Base-by-base conservation (phyloP, 1,140 invertebrate species). In the Idris sp. region DNA sequence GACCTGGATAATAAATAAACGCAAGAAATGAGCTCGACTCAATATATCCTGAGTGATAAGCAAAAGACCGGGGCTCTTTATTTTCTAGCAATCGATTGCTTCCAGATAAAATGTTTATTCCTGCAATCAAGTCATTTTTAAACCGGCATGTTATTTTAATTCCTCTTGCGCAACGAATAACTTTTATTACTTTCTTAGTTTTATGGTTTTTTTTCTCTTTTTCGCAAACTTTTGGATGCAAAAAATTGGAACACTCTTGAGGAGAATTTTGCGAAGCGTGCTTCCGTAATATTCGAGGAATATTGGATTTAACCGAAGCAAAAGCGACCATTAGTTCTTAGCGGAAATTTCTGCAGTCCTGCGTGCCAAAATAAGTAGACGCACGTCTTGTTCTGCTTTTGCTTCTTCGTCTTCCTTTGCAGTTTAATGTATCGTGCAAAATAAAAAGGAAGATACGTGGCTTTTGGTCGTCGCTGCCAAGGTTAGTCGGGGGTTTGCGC, bases 371-470 rank as follows among this genome's bases (percentile, higher is more conserved):
- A n/a, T n/a, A n/a, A n/a, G n/a, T n/a, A n/a, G n/a, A n/a, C n/a
- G n/a, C n/a, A n/a, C n/a, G n/a, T n/a, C n/a, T n/a, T 11, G 26
- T 43, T 28, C 44, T 36, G 13, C 41, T 14, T 48, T n/a, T n/a
- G n/a, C 43, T 31, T 38, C 19, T 38, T 51, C 48, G 36, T 56
- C 54, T 35, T 51, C 35, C 48, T 48, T 65, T 46, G 36, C 56
- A 62, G 49, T 74, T 68, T 56, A 74, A 75, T 69, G 73, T 62
- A 69, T 75, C 49, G 59, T 61, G 46, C 41, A 30, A 36, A 69
- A 64, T 59, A 64, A 65, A 68, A 59, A 53, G 64, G 59, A 38
- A 38, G 49, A 11, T 13, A n/a, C n/a, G n/a, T n/a, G n/a, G n/a
- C n/a, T n/a, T n/a, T n/a, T n/a, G n/a, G n/a, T n/a, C n/a, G n/a